Evolutionary conservation across 2,888 invertebrate genomes (phyloP), one percentile per base, ranked within the genome.

Genomic region (Trichogramma dendrolimi): DNA sequence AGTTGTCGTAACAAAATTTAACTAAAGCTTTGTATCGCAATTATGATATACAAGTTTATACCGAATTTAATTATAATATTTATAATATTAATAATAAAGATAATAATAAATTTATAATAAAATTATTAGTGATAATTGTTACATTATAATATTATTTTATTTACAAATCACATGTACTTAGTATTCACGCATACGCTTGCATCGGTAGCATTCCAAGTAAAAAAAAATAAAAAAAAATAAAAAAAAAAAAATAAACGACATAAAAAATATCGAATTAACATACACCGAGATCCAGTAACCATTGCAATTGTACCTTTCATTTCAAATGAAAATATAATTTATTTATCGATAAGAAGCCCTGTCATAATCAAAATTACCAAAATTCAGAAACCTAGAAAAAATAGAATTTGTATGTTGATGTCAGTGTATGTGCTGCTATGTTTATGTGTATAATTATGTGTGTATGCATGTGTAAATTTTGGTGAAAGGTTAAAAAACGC

Each of bases 221-320:
- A 65, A 56, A 55, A 64, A 64, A 43, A n/a, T 47, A 10, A 47
- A 55, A 46, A 60, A 42, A 60, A 57, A 60, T 60, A 61, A 67
- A 69, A 68, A 68, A 67, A 67, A 70, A 70, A 67, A 67, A 70
- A 67, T 55, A 64, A 66, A 66, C 64, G 61, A 70, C 67, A 69
- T 14, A 71, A 67, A 60, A 67, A 67, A 67, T 68, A 69, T 70
- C 66, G 68, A 70, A 68, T 69, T 71, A 73, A 67, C 71, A 73
- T 75, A 76, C 75, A 75, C 74, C 72, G 76, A 76, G 75, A 75
- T 75, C 74, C 74, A 71, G 72, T 68, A 71, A 71, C 72, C 74
- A 71, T 71, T 71, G 70, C 72, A 71, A 70, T 72, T 69, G 67
- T 68, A 63, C 63, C 67, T 14, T 2, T 46, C 6, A 43, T 8